Percentiles rank a stretch among this genome's conserved stretches.
phyloP scores from a whole-genome alignment of 2,888 invertebrate species.

The Alcis repandata region DNA sequence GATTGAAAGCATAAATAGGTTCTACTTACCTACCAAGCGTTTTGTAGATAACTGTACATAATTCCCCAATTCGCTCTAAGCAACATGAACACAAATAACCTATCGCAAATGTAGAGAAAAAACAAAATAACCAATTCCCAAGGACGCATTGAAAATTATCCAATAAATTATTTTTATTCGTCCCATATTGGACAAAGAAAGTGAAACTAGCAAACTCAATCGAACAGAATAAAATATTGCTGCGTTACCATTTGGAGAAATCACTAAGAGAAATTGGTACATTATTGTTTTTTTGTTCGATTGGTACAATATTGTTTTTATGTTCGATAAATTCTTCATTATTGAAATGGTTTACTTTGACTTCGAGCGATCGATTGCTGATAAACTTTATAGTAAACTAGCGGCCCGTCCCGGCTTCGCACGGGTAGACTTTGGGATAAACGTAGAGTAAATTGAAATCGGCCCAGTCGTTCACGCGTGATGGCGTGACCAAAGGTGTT shows the following conservation, averaged over 20 bases:
- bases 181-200: conserved; percentile 39
- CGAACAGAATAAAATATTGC: conserved; percentile 43
- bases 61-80: background rate
- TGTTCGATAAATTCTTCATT: conserved; percentile 1
- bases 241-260: conserved; percentile 16
- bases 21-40: background rate
- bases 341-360: conserved; percentile 1
- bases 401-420: no score
- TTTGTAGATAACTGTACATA: background rate
- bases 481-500: no score
- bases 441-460: no score
- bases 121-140: conserved; percentile 43
- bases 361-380: conserved; percentile 2
- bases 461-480: no score
- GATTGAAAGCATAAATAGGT: no score
- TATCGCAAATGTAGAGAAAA: conserved; percentile 26
- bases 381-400: background rate
- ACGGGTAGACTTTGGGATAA: no score
- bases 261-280: conserved; percentile 22
- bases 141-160: conserved; percentile 40
- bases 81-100: background rate
- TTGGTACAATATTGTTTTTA: conserved; percentile 18
- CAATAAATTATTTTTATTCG: conserved; percentile 49
- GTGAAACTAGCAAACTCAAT: conserved; percentile 38
- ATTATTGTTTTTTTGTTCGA: conserved; percentile 12